Evolutionary conservation across 2,113 vertebrate species (phyloP).

Genomic region (Sterrhoptilus dennistouni): DNA sequence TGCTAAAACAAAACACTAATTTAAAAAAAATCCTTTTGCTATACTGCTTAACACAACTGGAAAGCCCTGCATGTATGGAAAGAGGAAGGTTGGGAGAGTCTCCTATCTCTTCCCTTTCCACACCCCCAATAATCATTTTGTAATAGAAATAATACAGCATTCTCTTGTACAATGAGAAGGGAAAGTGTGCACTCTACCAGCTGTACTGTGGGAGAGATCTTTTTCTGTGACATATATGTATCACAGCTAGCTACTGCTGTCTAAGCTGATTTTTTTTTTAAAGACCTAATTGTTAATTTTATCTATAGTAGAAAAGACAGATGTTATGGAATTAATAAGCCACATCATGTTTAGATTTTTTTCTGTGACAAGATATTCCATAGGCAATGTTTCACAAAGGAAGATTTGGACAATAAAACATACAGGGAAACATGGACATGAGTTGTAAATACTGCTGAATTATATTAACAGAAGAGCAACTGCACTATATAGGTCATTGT

Average conservation of each 20-base stretch:
- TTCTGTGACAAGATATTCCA: constrained; percentile 59
- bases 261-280: neutral
- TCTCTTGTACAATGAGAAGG: constrained; percentile 8
- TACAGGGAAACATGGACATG: constrained; percentile 62
- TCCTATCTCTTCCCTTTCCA: neutral
- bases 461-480: neutral
- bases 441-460: constrained; percentile 60
- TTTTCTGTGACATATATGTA: constrained; percentile 29
- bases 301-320: constrained; percentile 75
- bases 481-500: neutral
- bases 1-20: constrained; percentile 76
- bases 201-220: constrained; percentile 41
- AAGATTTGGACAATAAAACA: constrained; percentile 67
- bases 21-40: constrained; percentile 67
- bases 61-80: constrained; percentile 24
- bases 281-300: constrained; percentile 71
- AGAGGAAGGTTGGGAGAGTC: neutral
- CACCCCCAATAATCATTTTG: neutral
- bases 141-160: constrained; percentile 42
- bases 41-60: constrained; percentile 67
- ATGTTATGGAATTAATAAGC: constrained; percentile 77
- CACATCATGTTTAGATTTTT: constrained; percentile 49
- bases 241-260: neutral
- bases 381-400: constrained; percentile 55
- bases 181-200: constrained; percentile 38